Percentiles rank a stretch among this genome's conserved stretches.
Conservation (phyloP, 2,888 invertebrate genomes). For the Drosophila mayaguana region DNA sequence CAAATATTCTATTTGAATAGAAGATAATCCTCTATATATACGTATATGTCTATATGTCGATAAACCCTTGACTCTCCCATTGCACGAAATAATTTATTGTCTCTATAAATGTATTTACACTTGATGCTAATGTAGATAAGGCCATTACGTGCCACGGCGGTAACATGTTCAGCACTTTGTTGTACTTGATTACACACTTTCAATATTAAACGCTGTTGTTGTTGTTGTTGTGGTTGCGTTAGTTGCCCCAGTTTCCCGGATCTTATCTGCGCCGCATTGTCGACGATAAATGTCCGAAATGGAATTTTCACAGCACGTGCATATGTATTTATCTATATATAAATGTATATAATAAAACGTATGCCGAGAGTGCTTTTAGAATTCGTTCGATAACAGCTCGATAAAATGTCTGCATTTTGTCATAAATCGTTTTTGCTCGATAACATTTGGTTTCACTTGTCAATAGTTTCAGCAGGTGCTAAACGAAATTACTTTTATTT, state of each 20-base stretch:
- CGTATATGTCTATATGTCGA: not conserved
- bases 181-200: slow-evolving; percentile 19
- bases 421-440: slow-evolving; percentile 14
- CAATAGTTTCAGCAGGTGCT: not conserved
- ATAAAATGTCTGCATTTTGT: slow-evolving; percentile 13
- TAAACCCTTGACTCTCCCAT: not conserved
- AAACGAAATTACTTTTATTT: not conserved
- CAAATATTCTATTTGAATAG: not conserved
- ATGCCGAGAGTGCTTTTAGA: slow-evolving; percentile 2
- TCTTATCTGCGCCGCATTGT: slow-evolving; percentile 15
- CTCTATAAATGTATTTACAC: slow-evolving; percentile 7
- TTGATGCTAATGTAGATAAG: slow-evolving; percentile 10
- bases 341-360: not conserved
- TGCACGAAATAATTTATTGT: not conserved
- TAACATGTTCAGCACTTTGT: slow-evolving; percentile 16
- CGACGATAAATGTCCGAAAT: slow-evolving; percentile 12
- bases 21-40: not conserved
- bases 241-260: slow-evolving; percentile 19
- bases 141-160: slow-evolving; percentile 11
- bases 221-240: slow-evolving; percentile 2
- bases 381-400: slow-evolving; percentile 26
- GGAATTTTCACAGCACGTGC: slow-evolving; percentile 12
- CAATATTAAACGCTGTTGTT: slow-evolving; percentile 16
- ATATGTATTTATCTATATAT: not conserved
- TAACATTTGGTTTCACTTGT: not conserved